A percentile compares a stretch with the other conserved stretches of the same genome.
phyloP scores from a whole-genome alignment of 2,888 invertebrate species.

The Agriopis leucophaearia region DNA sequence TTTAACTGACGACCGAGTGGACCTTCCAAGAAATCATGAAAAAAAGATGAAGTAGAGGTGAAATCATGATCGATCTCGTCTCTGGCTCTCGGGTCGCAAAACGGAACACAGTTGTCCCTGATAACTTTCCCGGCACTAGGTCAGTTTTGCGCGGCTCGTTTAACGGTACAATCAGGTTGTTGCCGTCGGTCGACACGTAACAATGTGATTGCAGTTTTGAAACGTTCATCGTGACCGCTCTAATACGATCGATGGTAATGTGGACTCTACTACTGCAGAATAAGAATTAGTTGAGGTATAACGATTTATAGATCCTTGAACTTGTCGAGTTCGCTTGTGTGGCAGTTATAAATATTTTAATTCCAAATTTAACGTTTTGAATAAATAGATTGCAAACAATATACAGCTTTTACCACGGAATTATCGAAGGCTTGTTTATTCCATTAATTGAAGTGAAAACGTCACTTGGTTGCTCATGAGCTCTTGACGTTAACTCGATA shows the following conservation, averaged over 20 bases:
- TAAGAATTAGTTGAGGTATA: conserved; percentile 48
- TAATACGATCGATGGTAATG: conserved; percentile 54
- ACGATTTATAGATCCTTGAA: conserved; percentile 64
- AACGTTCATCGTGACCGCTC: conserved; percentile 68
- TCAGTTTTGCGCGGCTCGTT: conserved; percentile 82
- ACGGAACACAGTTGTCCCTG: conserved; percentile 77
- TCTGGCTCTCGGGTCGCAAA: conserved; percentile 64
- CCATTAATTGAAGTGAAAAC: conserved; percentile 46
- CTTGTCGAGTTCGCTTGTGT: conserved; percentile 60
- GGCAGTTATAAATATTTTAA: conserved; percentile 15
- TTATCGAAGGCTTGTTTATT: conserved; percentile 33
- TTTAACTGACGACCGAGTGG: conserved; percentile 54
- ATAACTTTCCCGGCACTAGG: conserved; percentile 85
- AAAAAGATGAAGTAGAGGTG: conserved; percentile 44
- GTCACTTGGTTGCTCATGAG: conserved; percentile 32
- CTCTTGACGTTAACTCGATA: conserved; percentile 47
- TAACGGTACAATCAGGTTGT: conserved; percentile 85
- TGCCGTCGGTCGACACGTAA: conserved; percentile 79
- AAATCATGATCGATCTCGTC: conserved; percentile 58
- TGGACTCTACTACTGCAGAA: conserved; percentile 58
- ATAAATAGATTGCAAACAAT: conserved; percentile 27
- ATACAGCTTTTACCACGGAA: conserved; percentile 20
- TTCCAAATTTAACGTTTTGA: conserved; percentile 19
- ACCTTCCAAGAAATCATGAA: conserved; percentile 47
- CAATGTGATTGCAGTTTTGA: conserved; percentile 83